Percentiles rank a stretch among this genome's conserved stretches.
phyloP scores from a whole-genome alignment of 2,888 invertebrate genomes.

The Ommatoiulus sabulosus region DNA sequence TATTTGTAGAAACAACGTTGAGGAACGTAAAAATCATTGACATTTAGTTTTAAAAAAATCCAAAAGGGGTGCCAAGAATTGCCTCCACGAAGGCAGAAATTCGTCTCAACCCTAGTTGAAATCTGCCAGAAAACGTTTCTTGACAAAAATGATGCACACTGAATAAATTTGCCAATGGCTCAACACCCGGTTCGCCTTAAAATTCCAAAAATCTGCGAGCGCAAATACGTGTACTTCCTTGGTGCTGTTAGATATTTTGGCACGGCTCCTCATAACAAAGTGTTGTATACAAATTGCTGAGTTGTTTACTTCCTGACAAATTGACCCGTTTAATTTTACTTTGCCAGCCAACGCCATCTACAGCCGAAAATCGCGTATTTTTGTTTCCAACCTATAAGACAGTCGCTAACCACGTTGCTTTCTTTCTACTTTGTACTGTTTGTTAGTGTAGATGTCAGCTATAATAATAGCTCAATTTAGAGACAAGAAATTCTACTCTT shows the following conservation, averaged over 20 bases:
- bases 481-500: too few species aligned
- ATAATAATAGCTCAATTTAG: too few species aligned
- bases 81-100: neutral
- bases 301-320: neutral
- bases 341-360: neutral
- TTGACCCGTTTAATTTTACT: neutral
- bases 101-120: neutral
- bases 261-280: neutral
- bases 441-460: too few species aligned
- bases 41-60: neutral
- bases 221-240: neutral
- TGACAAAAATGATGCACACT: neutral
- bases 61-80: neutral
- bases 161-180: neutral
- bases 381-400: too few species aligned
- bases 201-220: neutral
- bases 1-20: slow-evolving; percentile 37
- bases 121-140: neutral
- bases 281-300: neutral
- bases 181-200: neutral
- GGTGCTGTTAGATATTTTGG: neutral
- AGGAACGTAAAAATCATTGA: neutral
- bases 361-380: neutral
- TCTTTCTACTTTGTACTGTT: too few species aligned
- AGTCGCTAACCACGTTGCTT: too few species aligned